A percentile compares a stretch with the other conserved stretches of the same genome.
Conservation (phyloP, 2,888 invertebrate genomes). For the Dicyrtoma fusca region DNA sequence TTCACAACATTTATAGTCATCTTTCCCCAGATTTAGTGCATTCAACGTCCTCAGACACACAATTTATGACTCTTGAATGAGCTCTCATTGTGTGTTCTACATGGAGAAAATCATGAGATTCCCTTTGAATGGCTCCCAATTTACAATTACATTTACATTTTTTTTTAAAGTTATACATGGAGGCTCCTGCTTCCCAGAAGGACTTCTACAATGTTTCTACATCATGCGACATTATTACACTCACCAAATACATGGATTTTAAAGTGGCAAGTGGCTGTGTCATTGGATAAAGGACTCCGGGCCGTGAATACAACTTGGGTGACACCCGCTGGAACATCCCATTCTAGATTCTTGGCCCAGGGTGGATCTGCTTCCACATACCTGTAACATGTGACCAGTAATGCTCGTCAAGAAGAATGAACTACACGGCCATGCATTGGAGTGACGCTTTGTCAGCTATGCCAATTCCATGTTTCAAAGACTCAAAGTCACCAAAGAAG, state of each 20-base stretch:
- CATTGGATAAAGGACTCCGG: slow-evolving; percentile 64
- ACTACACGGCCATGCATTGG: too few relatives aligned
- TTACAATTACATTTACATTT: too few relatives aligned
- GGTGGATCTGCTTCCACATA: slow-evolving; percentile 66
- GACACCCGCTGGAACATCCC: slow-evolving; percentile 63
- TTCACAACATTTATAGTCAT: neutral
- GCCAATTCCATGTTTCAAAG: too few relatives aligned
- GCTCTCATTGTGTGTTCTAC: too few relatives aligned
- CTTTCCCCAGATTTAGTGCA: neutral
- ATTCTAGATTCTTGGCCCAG: slow-evolving; percentile 68
- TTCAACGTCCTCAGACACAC: neutral
- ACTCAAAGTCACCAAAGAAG: too few relatives aligned
- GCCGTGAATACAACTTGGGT: slow-evolving; percentile 68
- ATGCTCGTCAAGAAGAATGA: too few relatives aligned
- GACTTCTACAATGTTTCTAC: too few relatives aligned
- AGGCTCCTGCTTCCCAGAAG: too few relatives aligned
- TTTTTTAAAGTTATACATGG: too few relatives aligned
- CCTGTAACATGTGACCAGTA: slow-evolving; percentile 58
- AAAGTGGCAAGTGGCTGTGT: slow-evolving; percentile 66
- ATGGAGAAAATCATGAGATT: neutral
- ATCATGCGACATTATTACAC: neutral
- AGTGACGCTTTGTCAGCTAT: slow-evolving; percentile 21
- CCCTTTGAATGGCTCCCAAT: neutral
- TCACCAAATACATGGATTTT: slow-evolving; percentile 66
- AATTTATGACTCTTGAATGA: too few relatives aligned